These are phyloP conservation scores for Conus ventricosus DNA, from an alignment of 1,140 invertebrate genomes.

Conservation along the genomic window DNA sequence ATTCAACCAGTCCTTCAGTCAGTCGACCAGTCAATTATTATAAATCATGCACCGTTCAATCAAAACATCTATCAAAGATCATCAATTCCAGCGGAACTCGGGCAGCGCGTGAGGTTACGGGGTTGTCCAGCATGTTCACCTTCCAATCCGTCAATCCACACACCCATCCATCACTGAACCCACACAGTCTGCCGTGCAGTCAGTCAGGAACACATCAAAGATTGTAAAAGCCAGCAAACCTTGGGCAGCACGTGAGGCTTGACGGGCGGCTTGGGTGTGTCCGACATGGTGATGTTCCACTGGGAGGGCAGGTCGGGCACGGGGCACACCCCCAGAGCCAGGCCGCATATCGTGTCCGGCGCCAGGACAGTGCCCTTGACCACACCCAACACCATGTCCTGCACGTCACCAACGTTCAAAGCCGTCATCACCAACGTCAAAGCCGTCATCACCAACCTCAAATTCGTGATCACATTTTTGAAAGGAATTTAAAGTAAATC, in stretches of 20 bases:
- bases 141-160: background rate
- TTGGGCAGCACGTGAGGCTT: constrained; percentile 55
- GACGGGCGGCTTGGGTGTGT: constrained; percentile 63
- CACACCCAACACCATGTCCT: constrained; percentile 56
- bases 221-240: constrained; percentile 45
- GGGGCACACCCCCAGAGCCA: constrained; percentile 52
- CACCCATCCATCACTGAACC: background rate
- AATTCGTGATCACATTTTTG: background rate
- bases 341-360: constrained; percentile 60
- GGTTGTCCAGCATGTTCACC: no score
- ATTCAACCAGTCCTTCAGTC: no score
- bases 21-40: no score
- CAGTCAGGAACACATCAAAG: background rate
- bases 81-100: no score
- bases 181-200: background rate
- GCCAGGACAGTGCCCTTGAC: constrained; percentile 38
- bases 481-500: background rate
- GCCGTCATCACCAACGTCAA: background rate
- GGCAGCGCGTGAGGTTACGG: no score
- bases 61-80: no score
- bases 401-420: constrained; percentile 21
- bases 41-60: no score
- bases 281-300: constrained; percentile 66
- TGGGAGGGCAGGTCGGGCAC: constrained; percentile 48
- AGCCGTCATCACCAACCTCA: no score